Evolutionary conservation across 2,797 vertebrate genomes (phyloP), one percentile per base, ranked within the genome.

Genomic region (Vireo griseus): DNA sequence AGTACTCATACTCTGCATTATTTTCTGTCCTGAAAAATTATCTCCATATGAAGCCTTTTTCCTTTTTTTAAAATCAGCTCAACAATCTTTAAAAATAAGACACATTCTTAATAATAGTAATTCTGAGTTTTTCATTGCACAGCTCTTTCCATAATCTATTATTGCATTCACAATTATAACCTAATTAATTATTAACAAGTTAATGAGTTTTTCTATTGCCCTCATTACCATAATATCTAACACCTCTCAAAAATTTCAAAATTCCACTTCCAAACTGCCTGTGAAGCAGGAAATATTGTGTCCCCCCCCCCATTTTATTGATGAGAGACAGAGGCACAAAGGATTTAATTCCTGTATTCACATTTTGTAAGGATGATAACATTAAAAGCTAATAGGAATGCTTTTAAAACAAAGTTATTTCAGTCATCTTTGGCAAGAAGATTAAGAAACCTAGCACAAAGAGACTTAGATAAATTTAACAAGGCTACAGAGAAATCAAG

Each of bases 151-250:
- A 44, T 83, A 83, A 87, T 74, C 65, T 89, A 74, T 90, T 88
- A 59, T 57, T 93, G 73, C 50, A 57, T 77, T 87, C 52, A 79
- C 75, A 95, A 97, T 89, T 95, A 95, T 84, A 94, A 93, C 31
- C 48, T 88, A 92, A 93, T 95, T 89, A 95, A 94, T 95, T 92
- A 95, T 95, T 95, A 87, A 96, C 28, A 85, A 93, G 66, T 58
- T 95, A 96, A 92, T 87, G 78, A 87, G 75, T 74, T 95, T 95
- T 95, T 48, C 78, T 90, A 77, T 94, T 88, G 78, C 57, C 13
- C 37, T 95, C 55, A 91, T 94, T 95, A 77, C 54, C 24, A 50
- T 73, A 91, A 75, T 35, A 92, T 62, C 65, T 72, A 91, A 61
- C 55, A 84, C 25, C 47, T 84, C 78, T 91, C 79, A 86, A 90